phyloP scores from a whole-genome alignment of 2,113 vertebrate species.

The Psittacula cyanocephala region DNA sequence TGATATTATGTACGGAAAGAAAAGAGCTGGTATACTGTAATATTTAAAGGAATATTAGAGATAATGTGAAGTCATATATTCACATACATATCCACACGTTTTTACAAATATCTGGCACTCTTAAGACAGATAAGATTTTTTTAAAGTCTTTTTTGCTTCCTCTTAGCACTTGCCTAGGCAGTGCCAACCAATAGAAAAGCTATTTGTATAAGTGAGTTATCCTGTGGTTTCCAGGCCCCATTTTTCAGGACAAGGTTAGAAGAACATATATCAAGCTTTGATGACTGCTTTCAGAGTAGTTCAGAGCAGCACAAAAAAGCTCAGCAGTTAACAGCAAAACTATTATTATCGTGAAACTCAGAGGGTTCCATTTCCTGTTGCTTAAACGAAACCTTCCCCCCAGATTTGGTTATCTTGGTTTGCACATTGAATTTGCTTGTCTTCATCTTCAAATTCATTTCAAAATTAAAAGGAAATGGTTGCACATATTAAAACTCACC shows the following conservation, averaged over 20 bases:
- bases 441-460: not conserved
- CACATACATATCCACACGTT: not conserved
- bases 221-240: not conserved
- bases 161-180: not conserved
- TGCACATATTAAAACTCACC: not conserved
- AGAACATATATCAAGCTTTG: not conserved
- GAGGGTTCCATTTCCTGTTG: not conserved
- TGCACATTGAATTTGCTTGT: not conserved
- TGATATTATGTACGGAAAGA: not conserved
- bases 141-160: not conserved
- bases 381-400: not conserved
- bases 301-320: not conserved
- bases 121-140: not conserved
- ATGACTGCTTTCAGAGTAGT: not conserved
- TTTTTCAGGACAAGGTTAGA: not conserved
- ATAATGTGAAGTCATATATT: not conserved
- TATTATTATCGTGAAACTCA: constrained; percentile 18
- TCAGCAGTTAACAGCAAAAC: not conserved
- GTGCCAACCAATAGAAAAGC: not conserved
- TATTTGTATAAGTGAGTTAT: not conserved
- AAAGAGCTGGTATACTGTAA: not conserved
- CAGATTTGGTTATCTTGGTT: not conserved
- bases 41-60: not conserved
- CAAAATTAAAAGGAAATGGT: not conserved
- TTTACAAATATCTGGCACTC: not conserved